Evolutionary conservation across 1,140 invertebrate species (phyloP).

Genomic region (Aphis craccivora): DNA sequence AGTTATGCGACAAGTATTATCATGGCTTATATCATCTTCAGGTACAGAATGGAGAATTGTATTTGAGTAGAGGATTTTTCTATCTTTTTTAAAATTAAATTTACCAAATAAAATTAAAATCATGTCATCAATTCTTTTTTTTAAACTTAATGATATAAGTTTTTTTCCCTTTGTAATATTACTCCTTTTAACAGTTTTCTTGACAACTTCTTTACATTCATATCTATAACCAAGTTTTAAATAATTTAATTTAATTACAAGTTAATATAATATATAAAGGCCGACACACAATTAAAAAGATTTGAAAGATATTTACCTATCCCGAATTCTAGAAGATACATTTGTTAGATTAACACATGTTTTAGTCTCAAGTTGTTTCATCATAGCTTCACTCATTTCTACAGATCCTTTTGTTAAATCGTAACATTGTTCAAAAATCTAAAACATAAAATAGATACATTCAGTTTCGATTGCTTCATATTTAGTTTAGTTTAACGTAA

Average conservation of each 20-base stretch:
- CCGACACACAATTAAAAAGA: not conserved
- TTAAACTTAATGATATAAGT: fast-evolving
- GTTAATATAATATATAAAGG: not conserved
- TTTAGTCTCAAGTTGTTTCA: not conserved
- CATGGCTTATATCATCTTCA: too few relatives aligned
- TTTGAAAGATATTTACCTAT: not conserved
- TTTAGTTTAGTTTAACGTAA: not conserved
- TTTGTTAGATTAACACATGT: not conserved
- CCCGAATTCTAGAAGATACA: not conserved
- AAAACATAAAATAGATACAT: not conserved
- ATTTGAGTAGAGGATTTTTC: not conserved
- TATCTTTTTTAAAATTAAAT: not conserved
- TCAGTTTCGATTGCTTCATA: not conserved
- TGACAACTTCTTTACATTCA: not conserved
- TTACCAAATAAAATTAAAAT: not conserved
- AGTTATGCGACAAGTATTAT: too few relatives aligned
- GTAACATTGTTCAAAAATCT: not conserved
- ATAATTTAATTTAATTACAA: not conserved
- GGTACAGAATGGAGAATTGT: too few relatives aligned
- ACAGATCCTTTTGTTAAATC: not conserved
- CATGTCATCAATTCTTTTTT: not conserved
- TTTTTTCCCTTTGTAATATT: not conserved
- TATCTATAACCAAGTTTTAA: not conserved
- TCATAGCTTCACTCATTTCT: not conserved
- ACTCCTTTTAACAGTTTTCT: not conserved